A percentile compares a stretch with the other conserved stretches of the same genome.
Conservation (phyloP, 2,797 vertebrate genomes). For the Sebastes variabilis region DNA sequence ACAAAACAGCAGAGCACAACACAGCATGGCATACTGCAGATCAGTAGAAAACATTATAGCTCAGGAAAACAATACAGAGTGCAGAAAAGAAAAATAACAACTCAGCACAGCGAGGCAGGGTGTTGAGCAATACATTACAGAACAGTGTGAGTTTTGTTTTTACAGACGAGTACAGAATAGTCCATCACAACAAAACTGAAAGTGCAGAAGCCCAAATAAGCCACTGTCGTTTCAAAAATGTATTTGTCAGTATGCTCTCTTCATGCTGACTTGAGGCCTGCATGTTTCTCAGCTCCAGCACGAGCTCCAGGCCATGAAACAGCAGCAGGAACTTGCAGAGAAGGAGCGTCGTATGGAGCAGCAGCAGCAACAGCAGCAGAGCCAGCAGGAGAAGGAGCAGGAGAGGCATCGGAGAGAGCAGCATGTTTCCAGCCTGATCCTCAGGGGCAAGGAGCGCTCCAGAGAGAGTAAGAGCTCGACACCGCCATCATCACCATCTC, state of each 20-base stretch:
- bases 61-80: slow-evolving; percentile 42
- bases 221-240: slow-evolving; percentile 10
- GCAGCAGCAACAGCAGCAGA: slow-evolving; percentile 92
- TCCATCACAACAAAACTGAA: slow-evolving; percentile 39
- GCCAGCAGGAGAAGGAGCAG: slow-evolving; percentile 95
- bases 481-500: slow-evolving; percentile 28
- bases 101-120: slow-evolving; percentile 41
- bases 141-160: slow-evolving; percentile 38
- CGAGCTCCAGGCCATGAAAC: slow-evolving; percentile 97
- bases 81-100: slow-evolving; percentile 43
- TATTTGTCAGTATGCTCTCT: slow-evolving; percentile 24
- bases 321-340: slow-evolving; percentile 96
- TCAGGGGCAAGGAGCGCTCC: slow-evolving; percentile 93
- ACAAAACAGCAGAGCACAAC: slow-evolving; percentile 39
- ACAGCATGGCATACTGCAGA: slow-evolving; percentile 53
- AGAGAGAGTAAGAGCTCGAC: slow-evolving; percentile 92
- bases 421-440: slow-evolving; percentile 88
- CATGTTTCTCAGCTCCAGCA: slow-evolving; percentile 91
- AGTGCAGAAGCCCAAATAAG: slow-evolving; percentile 30
- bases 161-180: slow-evolving; percentile 24
- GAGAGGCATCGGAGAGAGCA: slow-evolving; percentile 94
- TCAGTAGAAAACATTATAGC: slow-evolving; percentile 51
- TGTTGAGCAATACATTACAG: slow-evolving; percentile 49
- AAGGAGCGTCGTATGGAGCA: slow-evolving; percentile 96
- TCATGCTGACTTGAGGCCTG: slow-evolving; percentile 41